These are phyloP conservation scores for Daubentonia madagascariensis DNA, from an alignment of 2,113 vertebrate genomes.

Conservation along the genomic window DNA sequence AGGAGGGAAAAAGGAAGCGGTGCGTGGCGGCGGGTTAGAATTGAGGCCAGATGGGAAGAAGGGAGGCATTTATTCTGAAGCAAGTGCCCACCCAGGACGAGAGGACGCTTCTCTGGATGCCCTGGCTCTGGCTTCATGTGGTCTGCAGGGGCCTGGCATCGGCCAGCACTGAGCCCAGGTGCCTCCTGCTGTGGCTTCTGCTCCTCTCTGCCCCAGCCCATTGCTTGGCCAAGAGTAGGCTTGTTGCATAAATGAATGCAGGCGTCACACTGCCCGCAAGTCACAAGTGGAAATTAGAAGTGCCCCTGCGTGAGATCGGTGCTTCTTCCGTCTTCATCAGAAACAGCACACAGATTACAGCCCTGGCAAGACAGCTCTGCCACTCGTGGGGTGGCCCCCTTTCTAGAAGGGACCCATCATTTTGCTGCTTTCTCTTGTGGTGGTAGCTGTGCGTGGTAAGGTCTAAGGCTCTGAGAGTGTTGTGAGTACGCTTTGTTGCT, in stretches of 20 bases:
- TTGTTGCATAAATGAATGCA: not conserved
- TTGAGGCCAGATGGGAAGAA: not conserved
- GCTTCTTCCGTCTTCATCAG: not conserved
- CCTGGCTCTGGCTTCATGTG: not conserved
- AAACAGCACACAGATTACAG: fast-evolving
- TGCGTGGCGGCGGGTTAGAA: no score
- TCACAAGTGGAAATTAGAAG: no score
- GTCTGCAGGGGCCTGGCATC: fast-evolving
- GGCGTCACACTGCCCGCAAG: not conserved
- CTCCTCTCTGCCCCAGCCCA: not conserved
- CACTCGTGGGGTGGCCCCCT: fast-evolving
- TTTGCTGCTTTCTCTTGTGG: fast-evolving
- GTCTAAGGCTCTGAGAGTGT: not conserved
- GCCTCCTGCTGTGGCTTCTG: not conserved
- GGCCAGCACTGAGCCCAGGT: not conserved
- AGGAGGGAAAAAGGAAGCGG: fast-evolving
- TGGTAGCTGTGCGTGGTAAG: not conserved
- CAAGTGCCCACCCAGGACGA: not conserved
- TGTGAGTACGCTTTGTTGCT: fast-evolving
- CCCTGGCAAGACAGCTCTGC: not conserved
- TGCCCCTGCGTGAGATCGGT: not conserved
- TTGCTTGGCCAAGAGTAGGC: no score
- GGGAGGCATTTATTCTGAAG: not conserved
- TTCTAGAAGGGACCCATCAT: fast-evolving
- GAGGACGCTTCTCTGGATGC: not conserved